phyloP scores from a whole-genome alignment of 2,797 vertebrate genomes.

The Uromys caudimaculatus region DNA sequence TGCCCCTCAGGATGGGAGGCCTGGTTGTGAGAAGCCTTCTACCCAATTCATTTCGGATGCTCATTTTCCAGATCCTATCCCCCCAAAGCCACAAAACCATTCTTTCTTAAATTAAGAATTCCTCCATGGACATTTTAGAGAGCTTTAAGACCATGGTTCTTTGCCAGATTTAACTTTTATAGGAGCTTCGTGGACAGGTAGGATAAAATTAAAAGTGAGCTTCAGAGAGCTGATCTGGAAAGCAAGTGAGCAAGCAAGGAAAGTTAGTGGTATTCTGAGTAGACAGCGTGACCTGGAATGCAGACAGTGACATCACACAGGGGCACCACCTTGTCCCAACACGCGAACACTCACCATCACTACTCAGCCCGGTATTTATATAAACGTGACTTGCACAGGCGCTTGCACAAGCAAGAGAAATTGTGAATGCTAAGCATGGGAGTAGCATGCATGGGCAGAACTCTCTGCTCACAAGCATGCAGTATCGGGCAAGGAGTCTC shows the following conservation, averaged over 20 bases:
- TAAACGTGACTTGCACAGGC: fast-evolving
- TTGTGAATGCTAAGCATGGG: fast-evolving
- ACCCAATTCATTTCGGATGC: not conserved
- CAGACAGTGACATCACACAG: not conserved
- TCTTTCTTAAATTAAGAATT: not conserved
- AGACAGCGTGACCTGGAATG: not conserved
- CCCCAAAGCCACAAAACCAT: not conserved
- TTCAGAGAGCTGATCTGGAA: not conserved
- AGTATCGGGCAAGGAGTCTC: not conserved
- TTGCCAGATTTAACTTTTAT: not conserved
- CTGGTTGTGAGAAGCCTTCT: not conserved
- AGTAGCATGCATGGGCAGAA: fast-evolving
- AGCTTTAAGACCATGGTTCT: not conserved
- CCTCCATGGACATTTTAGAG: not conserved
- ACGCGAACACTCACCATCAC: not conserved
- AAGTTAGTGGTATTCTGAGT: not conserved
- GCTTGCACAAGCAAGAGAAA: not conserved
- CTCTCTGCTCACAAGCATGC: not conserved
- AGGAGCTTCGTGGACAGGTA: not conserved
- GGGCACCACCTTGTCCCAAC: fast-evolving
- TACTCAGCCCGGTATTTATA: fast-evolving
- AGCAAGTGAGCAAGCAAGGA: not conserved
- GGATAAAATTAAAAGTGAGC: not conserved
- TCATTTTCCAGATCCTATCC: not conserved
- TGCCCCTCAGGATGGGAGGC: not conserved